Base-by-base conservation (phyloP, 2,797 vertebrate genomes). In the Morus bassanus region DNA sequence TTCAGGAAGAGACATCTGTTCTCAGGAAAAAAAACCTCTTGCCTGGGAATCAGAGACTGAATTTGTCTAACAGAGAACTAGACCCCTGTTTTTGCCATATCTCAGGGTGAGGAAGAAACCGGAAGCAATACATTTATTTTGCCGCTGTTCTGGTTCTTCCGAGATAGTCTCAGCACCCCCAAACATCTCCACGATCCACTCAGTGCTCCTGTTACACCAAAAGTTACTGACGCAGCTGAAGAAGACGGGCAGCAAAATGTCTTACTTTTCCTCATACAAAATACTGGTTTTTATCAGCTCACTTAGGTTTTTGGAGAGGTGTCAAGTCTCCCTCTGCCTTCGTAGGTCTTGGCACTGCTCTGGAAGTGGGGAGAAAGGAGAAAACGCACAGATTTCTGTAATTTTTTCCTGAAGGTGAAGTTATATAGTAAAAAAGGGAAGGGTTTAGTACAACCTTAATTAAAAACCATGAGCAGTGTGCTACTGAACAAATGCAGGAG, bases 261-360 rank as follows among this genome's bases (percentile, higher is more conserved):
- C 22, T 63, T 12, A 35, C 11, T n/a, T 43, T 43, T 43, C n/a
- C 25, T 50, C 11, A 3, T n/a, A 43, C 30, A n/a, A 45, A 64
- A 56, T 17, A 56, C 37, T 8, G 53, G 31, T 53, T 53, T 56
- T n/a, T 9, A 30, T 37, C 14, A 53, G 13, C 13, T 79, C 2
- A 0, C 31, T 53, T 31, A 31, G 13, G 4, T 21, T 57, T 88
- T 51, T 35, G 43, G 60, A 51, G 65, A 73, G 25, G 8, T 57
- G 10, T 41, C 27, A 37, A 17, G 28, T 61, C 27, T 67, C 14
- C 13, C 8, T 39, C 23, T 82, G 81, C 27, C 30, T 27, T n/a
- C 0, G 0, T 18, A n/a, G 11, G 13, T 75, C 51, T n/a, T 13
- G 18, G 41, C 19, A 30, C 18, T 11, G 23, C 46, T 54, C 16